Evolutionary conservation across 2,113 vertebrate species (phyloP).

Genomic region (Aplodontia rufa): DNA sequence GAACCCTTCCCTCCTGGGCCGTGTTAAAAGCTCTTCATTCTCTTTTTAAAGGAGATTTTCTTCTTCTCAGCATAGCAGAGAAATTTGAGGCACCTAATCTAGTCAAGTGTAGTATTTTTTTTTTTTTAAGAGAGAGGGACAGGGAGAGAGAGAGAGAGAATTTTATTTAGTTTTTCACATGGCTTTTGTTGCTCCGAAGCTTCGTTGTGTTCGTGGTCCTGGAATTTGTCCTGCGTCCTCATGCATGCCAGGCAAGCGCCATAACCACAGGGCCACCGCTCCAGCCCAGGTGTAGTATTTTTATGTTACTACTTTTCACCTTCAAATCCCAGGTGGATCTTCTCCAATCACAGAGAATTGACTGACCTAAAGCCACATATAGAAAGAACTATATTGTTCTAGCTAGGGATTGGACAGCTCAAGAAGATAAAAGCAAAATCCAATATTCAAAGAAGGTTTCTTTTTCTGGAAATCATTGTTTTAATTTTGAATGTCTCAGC

Average conservation of each 20-base stretch:
- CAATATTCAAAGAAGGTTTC: background rate
- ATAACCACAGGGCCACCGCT: too few species aligned
- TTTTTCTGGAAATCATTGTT: slow-evolving; percentile 37
- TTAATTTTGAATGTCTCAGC: background rate
- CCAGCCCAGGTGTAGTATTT: background rate
- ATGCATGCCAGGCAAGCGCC: too few species aligned
- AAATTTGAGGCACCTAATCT: background rate
- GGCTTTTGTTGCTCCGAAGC: too few species aligned
- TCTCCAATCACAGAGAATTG: background rate
- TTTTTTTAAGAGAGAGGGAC: too few species aligned
- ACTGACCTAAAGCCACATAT: background rate
- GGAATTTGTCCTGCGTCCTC: too few species aligned
- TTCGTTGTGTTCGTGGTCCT: too few species aligned
- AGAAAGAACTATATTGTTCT: background rate
- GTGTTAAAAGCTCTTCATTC: background rate
- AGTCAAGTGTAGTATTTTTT: background rate
- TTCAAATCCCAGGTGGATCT: background rate
- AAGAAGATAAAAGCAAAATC: background rate
- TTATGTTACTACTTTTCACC: background rate
- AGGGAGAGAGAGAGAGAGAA: too few species aligned
- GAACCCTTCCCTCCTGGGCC: too few species aligned
- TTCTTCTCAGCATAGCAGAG: background rate
- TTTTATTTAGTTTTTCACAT: too few species aligned
- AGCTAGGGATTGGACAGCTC: background rate
- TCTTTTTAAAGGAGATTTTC: background rate